Percentiles rank a stretch among this genome's conserved stretches.
Evolutionary conservation across 2,797 vertebrate species (phyloP).

Genomic region (Tinamus major): DNA sequence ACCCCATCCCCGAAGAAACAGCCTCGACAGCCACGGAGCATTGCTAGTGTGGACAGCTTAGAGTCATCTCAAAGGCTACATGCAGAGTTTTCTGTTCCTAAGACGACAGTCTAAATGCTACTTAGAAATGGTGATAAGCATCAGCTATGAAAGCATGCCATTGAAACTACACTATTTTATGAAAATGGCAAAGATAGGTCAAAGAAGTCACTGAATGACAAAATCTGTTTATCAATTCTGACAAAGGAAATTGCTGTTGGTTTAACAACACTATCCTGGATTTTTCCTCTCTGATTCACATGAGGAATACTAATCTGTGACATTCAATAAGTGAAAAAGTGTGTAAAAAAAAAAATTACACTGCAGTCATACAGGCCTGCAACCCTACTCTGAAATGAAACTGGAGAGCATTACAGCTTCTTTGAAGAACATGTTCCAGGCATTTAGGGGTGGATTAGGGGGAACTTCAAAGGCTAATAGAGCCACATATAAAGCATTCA

Average conservation of each 20-base stretch:
- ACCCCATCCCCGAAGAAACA: background rate
- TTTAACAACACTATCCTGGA: background rate
- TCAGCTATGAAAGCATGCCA: background rate
- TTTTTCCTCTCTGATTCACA: background rate
- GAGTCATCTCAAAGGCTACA: background rate
- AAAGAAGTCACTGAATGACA: background rate
- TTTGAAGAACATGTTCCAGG: constrained; percentile 50
- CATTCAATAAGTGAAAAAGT: background rate
- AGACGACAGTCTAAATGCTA: background rate
- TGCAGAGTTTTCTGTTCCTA: background rate
- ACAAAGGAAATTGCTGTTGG: background rate
- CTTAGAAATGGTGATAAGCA: background rate
- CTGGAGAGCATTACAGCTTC: constrained; percentile 22
- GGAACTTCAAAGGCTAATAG: constrained; percentile 63
- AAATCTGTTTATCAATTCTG: background rate
- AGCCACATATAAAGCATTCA: constrained; percentile 44
- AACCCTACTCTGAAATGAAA: constrained; percentile 37
- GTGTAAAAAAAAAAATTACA: background rate
- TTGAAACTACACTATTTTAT: background rate
- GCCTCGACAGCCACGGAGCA: background rate
- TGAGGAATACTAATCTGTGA: background rate
- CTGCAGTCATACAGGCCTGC: background rate
- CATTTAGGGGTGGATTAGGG: constrained; percentile 46
- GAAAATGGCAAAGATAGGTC: background rate
- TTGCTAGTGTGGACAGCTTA: background rate